Evolutionary conservation across 2,113 vertebrate species (phyloP).

Genomic region (Alouatta palliata): DNA sequence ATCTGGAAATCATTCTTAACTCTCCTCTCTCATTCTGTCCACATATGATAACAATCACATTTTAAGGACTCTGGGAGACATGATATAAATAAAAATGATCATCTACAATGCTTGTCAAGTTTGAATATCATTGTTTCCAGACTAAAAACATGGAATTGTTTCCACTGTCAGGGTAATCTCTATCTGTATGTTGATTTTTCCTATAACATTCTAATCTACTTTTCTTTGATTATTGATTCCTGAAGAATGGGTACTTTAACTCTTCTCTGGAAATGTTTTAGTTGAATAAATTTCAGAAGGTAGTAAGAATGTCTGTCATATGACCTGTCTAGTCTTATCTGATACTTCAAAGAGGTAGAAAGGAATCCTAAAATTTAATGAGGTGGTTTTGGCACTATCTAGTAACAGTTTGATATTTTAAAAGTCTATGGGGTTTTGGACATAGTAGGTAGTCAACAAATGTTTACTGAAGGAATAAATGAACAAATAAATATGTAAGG

Average conservation of each 20-base stretch:
- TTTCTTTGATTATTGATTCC: not conserved
- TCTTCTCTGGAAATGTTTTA: not conserved
- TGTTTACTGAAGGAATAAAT: not conserved
- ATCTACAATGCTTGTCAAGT: not conserved
- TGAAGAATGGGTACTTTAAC: not conserved
- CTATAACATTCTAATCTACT: not conserved
- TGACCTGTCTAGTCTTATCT: not conserved
- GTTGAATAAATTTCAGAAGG: slow-evolving; percentile 4
- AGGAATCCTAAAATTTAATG: not conserved
- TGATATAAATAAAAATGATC: slow-evolving; percentile 35
- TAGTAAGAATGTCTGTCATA: not conserved
- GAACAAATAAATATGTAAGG: not conserved
- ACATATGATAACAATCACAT: slow-evolving; percentile 30
- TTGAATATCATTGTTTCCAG: slow-evolving; percentile 38
- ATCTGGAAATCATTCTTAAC: slow-evolving; percentile 63
- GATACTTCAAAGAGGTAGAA: not conserved
- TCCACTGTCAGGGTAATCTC: not conserved
- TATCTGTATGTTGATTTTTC: not conserved
- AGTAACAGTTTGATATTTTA: not conserved
- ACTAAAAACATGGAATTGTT: not conserved
- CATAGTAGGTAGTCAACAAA: not conserved
- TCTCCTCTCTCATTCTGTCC: slow-evolving; percentile 16
- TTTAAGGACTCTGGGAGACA: not conserved
- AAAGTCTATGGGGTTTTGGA: not conserved
- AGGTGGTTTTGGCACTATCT: not conserved